phyloP scores from a whole-genome alignment of 1,140 invertebrate genomes.

The Charaxes varanes region DNA sequence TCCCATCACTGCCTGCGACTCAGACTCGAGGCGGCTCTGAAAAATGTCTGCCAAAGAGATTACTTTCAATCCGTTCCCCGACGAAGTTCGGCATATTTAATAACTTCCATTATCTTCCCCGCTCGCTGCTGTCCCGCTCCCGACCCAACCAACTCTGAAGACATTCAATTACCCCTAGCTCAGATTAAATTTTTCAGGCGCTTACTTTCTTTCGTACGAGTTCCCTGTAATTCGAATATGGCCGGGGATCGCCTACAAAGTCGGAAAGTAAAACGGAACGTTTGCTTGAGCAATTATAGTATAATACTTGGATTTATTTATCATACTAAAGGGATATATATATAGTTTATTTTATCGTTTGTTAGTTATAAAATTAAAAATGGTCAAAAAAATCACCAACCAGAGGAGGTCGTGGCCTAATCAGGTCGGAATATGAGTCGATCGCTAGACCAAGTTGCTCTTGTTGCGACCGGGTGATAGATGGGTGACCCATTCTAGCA shows the following conservation, averaged over 20 bases:
- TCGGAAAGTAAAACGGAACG: conserved; percentile 9
- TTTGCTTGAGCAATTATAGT: too few relatives aligned
- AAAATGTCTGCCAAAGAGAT: conserved; percentile 50
- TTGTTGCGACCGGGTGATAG: too few relatives aligned
- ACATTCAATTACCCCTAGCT: conserved; percentile 49
- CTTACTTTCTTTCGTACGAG: conserved; percentile 21
- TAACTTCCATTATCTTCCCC: conserved; percentile 53
- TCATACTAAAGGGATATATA: too few relatives aligned
- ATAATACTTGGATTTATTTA: too few relatives aligned
- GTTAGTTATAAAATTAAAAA: too few relatives aligned
- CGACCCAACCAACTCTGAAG: conserved; percentile 35
- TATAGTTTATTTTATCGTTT: too few relatives aligned
- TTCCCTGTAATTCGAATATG: conserved; percentile 16
- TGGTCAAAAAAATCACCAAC: too few relatives aligned
- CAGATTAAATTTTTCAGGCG: conserved; percentile 32
- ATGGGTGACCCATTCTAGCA: too few relatives aligned
- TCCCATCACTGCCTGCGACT: conserved; percentile 19
- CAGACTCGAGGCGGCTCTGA: conserved; percentile 37
- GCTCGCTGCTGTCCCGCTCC: conserved; percentile 37
- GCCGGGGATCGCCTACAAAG: conserved; percentile 16
- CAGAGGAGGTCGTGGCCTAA: too few relatives aligned
- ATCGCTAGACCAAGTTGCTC: too few relatives aligned
- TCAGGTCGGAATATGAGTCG: too few relatives aligned
- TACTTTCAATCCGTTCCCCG: conserved; percentile 46
- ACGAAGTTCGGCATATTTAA: conserved; percentile 56